A percentile compares a stretch with the other conserved stretches of the same genome.
Evolutionary conservation across 2,888 invertebrate genomes (phyloP).

Genomic region (Cheilosia vulpina): DNA sequence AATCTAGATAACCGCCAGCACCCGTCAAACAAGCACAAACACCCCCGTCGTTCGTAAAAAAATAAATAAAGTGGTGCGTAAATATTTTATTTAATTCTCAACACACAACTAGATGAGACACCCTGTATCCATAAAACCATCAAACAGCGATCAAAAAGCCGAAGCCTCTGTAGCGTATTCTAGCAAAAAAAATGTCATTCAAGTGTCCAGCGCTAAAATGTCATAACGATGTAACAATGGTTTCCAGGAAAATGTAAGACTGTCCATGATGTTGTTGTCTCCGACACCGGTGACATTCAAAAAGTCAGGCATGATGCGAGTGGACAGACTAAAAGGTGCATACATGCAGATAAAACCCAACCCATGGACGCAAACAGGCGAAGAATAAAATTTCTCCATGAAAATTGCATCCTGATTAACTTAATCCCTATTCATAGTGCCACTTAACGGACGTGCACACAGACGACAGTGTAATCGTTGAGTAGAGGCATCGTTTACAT

Average conservation of each 20-base stretch:
- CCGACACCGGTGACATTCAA: not conserved
- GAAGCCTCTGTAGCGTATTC: not conserved
- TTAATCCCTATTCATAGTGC: slow-evolving; percentile 72
- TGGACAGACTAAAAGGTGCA: not conserved
- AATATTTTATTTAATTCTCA: too few species aligned
- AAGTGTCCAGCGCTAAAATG: slow-evolving; percentile 1
- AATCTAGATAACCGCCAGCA: too few species aligned
- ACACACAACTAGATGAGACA: too few species aligned
- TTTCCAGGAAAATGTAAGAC: not conserved
- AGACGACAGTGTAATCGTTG: slow-evolving; percentile 63
- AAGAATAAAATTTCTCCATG: slow-evolving; percentile 62
- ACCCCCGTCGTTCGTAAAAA: too few species aligned
- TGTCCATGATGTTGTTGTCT: not conserved
- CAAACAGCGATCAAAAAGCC: not conserved
- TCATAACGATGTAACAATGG: slow-evolving; percentile 4
- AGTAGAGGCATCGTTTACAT: slow-evolving; percentile 70
- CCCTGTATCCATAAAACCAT: not conserved
- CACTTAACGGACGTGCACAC: slow-evolving; percentile 52
- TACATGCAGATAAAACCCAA: not conserved
- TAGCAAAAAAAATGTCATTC: not conserved
- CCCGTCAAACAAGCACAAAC: too few species aligned
- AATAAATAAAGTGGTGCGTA: too few species aligned
- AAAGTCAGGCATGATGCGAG: not conserved
- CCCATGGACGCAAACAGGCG: slow-evolving; percentile 27
- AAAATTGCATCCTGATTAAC: slow-evolving; percentile 73